Evolutionary conservation across 23 tunicate species (phyloP), one percentile per base, ranked within the genome.

Genomic region (Styela clava): DNA sequence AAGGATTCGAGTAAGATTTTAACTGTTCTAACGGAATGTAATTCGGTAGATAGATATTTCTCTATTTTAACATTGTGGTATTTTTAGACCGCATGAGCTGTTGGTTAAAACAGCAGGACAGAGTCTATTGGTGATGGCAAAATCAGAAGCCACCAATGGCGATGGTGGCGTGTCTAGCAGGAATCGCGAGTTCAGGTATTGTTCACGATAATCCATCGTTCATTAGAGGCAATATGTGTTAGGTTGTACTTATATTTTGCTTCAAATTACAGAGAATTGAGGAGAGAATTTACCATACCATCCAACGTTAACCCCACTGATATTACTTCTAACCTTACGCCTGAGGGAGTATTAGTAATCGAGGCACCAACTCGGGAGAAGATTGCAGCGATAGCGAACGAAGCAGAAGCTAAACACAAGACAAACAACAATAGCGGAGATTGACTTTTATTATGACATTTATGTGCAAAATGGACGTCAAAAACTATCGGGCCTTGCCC

Each of bases 201-300:
- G 25, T 44, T 37, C 34, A 79, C 25, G 83, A 7, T 5, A 5
- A 44, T 44, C 56, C 9, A 44, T 44, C 9, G 56, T 44, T 44
- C 12, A 5, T 44, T 44, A 12, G 12, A 12, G 12, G 56, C 56
- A 44, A 34, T 34, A 31, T 0, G 34, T 67, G 16, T 22, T 44
- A 44, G 56, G 7, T 44, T 44, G 12, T 44, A 44, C 56, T 44
- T 44, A 24, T 74, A 23, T 74, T 74, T 34, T 21, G 34, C 37
- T n/a, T 31, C 19, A 27, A 24, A 25, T 63, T 79, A 9, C 83
- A 91, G 97, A 72, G 90, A 91, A 70, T 61, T 91, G 82, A 85
- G 79, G 32, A 83, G 87, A 62, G 98, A 93, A 79, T 87, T 93
- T 35, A 91, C 88, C 33, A 76, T 93, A 26, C 98, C 98, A 27